Percentiles rank a stretch among this genome's conserved stretches.
Conservation (phyloP, 1,140 invertebrate species). For the Probaryconus sp. region DNA sequence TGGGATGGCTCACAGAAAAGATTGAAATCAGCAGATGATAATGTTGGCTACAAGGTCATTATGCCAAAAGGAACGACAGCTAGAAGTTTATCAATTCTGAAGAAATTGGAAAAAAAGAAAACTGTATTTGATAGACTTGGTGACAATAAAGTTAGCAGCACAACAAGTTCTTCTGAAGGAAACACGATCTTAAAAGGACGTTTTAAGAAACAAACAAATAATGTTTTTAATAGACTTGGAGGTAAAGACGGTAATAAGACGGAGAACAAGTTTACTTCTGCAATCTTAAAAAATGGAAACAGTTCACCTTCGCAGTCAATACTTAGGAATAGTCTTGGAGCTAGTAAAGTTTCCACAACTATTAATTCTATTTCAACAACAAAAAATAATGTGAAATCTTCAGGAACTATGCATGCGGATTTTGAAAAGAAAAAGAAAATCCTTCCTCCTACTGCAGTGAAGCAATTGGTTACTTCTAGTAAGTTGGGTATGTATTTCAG, state of each 20-base stretch:
- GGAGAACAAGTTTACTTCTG: conserved; percentile 40
- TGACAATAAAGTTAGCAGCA: conserved; percentile 76
- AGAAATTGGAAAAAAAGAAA: conserved; percentile 72
- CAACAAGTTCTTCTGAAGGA: conserved; percentile 70
- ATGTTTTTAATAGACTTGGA: conserved; percentile 75
- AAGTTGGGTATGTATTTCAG: conserved; percentile 69
- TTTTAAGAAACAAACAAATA: conserved; percentile 68
- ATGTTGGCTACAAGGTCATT: conserved; percentile 75
- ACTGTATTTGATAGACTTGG: conserved; percentile 77
- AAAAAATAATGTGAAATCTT: conserved; percentile 50
- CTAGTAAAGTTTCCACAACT: conserved; percentile 59
- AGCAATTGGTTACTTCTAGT: conserved; percentile 64
- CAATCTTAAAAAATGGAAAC: conserved; percentile 69
- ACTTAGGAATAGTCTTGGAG: conserved; percentile 62
- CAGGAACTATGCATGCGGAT: conserved; percentile 76
- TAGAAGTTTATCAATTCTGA: conserved; percentile 73
- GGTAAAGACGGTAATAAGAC: conserved; percentile 72
- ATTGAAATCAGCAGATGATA: conserved; percentile 68
- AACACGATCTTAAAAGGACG: conserved; percentile 70
- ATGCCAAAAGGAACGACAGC: conserved; percentile 73
- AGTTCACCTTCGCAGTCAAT: conserved; percentile 62
- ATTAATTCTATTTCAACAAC: conserved; percentile 36
- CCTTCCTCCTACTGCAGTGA: conserved; percentile 53
- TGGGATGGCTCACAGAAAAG: conserved; percentile 59
- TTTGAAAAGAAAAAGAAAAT: conserved; percentile 70